These are phyloP conservation scores for Zaprionus africanus DNA, from an alignment of 1,140 invertebrate species.

Conservation along the genomic window DNA sequence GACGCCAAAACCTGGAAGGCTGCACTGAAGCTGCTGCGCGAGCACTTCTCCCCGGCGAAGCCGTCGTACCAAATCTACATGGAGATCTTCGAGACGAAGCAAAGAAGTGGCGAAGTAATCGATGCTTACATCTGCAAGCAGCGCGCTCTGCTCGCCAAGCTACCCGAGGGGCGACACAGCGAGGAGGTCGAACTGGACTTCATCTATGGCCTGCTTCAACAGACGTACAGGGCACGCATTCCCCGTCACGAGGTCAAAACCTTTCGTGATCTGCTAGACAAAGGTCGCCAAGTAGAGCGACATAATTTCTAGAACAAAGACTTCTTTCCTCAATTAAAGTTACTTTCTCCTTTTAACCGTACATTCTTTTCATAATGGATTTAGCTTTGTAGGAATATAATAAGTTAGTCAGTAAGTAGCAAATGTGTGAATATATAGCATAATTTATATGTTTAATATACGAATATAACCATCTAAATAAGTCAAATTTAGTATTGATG, in stretches of 20 bases:
- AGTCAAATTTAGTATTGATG: too few species aligned
- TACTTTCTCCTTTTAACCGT: background rate
- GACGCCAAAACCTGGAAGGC: conserved; percentile 70
- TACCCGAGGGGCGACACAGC: conserved; percentile 73
- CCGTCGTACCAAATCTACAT: conserved; percentile 76
- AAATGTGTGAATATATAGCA: background rate
- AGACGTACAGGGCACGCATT: conserved; percentile 70
- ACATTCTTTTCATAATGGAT: too few species aligned
- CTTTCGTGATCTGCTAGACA: conserved; percentile 73
- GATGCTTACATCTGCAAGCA: conserved; percentile 77
- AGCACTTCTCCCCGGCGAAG: conserved; percentile 78
- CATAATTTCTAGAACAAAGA: conserved; percentile 28
- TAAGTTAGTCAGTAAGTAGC: background rate
- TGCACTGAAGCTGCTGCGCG: conserved; percentile 64
- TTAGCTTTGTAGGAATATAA: background rate
- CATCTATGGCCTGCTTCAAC: conserved; percentile 64
- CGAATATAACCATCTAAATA: too few species aligned
- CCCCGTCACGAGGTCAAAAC: conserved; percentile 70
- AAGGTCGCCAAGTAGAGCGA: conserved; percentile 62
- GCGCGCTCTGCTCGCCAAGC: conserved; percentile 71
- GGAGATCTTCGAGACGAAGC: conserved; percentile 75
- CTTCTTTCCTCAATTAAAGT: background rate
- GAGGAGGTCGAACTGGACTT: conserved; percentile 81
- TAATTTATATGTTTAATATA: too few species aligned
- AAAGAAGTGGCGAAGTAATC: conserved; percentile 49